phyloP scores from a whole-genome alignment of 1,140 invertebrate genomes.

The Drosophila kohkoa region DNA sequence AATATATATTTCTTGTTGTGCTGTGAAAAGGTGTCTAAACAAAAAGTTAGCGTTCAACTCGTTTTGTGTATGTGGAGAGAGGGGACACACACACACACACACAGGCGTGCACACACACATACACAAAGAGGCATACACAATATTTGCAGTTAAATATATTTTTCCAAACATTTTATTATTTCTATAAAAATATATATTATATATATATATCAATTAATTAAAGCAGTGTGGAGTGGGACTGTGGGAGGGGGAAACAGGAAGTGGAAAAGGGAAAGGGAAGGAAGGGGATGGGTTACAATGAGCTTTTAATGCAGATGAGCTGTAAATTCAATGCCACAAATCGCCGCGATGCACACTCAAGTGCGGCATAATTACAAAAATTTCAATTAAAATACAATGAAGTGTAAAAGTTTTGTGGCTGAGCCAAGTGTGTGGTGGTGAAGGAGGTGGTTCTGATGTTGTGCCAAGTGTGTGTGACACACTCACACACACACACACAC shows the following conservation, averaged over 20 bases:
- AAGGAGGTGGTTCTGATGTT: not conserved
- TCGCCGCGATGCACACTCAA: conserved; percentile 47
- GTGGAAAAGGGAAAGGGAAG: not conserved
- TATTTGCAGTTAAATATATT: conserved; percentile 9
- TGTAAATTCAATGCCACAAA: conserved; percentile 66
- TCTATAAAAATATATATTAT: conserved; percentile 15
- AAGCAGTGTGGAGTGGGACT: not conserved
- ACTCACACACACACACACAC: conserved; percentile 33
- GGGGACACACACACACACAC: conserved; percentile 8
- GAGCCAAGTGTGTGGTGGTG: conserved; percentile 41
- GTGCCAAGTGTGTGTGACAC: conserved; percentile 9
- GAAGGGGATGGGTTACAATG: not conserved
- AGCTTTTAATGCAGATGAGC: conserved; percentile 58
- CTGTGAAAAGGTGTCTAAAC: conserved; percentile 17
- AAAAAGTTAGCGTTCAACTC: conserved; percentile 12
- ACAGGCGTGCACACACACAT: not conserved
- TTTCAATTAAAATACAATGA: conserved; percentile 80
- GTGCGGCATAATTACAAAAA: conserved; percentile 55
- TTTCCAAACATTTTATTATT: not conserved
- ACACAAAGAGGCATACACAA: not conserved
- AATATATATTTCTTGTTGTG: not conserved
- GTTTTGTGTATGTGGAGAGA: not conserved
- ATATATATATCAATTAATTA: not conserved
- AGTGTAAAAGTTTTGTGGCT: conserved; percentile 77
- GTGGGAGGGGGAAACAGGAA: not conserved